Percentiles rank a stretch among this genome's conserved stretches.
These are phyloP conservation scores for Drosophila sp. DNA, from an alignment of 1,140 invertebrate species.

Conservation along the genomic window DNA sequence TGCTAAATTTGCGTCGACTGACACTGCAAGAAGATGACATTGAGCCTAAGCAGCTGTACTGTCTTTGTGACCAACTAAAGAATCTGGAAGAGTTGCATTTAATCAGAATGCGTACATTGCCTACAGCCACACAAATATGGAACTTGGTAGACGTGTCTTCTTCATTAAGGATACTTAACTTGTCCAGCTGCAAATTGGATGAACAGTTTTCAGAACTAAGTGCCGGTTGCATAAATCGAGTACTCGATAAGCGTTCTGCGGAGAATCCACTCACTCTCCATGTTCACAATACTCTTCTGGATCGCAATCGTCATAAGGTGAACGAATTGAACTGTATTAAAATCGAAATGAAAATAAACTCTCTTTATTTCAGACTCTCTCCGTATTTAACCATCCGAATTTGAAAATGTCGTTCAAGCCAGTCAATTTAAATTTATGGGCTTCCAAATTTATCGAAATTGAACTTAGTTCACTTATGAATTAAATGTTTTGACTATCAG, in stretches of 20 bases:
- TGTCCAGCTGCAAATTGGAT: conserved; percentile 36
- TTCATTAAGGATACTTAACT: conserved; percentile 34
- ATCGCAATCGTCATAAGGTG: conserved; percentile 7
- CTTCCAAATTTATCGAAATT: conserved; percentile 58
- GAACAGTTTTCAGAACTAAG: conserved; percentile 12
- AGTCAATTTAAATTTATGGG: conserved; percentile 40
- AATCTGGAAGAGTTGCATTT: conserved; percentile 57
- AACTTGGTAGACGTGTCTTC: conserved; percentile 9
- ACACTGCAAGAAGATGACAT: conserved; percentile 63
- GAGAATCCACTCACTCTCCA: conserved; percentile 26
- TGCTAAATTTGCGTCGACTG: conserved; percentile 54
- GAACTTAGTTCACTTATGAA: conserved; percentile 9
- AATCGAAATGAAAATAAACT: not conserved
- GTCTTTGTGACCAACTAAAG: conserved; percentile 29
- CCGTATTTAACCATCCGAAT: conserved; percentile 29
- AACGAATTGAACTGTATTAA: not conserved
- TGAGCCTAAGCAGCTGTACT: conserved; percentile 26
- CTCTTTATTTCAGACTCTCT: conserved; percentile 14
- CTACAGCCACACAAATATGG: conserved; percentile 48
- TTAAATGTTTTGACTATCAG: not conserved
- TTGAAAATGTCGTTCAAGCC: conserved; percentile 47
- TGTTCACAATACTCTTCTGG: conserved; percentile 28
- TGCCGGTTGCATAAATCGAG: not conserved
- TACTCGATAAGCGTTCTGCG: conserved; percentile 1
- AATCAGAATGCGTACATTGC: conserved; percentile 53